Conservation (phyloP, 2,797 vertebrate genomes). For the Ammospiza maritima region DNA sequence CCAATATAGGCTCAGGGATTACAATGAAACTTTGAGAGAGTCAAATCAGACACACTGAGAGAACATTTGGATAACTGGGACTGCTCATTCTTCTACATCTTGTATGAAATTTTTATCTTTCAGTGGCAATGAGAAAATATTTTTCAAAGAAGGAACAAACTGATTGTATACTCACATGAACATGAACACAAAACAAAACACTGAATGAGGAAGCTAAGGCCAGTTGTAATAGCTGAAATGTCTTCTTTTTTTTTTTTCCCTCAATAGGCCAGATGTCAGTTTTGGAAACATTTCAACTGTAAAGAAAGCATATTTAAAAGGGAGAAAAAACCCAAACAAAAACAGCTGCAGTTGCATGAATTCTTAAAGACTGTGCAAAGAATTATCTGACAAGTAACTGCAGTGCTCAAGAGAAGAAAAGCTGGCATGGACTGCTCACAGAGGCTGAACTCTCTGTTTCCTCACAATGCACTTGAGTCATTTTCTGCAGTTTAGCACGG, state of each 20-base stretch:
- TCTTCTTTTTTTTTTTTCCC: not conserved
- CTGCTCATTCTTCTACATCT: not conserved
- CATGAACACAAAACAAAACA: fast-evolving
- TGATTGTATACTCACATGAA: not conserved
- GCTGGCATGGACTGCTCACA: not conserved
- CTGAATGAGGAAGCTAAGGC: not conserved
- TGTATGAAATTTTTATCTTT: not conserved
- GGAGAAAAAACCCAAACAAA: not conserved
- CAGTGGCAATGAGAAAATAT: not conserved
- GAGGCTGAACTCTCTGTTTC: not conserved
- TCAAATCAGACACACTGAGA: fast-evolving
- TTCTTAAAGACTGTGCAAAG: not conserved
- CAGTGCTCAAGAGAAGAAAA: not conserved
- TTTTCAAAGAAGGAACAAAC: not conserved
- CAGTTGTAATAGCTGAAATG: not conserved
- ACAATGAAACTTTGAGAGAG: not conserved
- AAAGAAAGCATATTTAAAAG: not conserved
- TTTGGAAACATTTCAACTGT: not conserved
- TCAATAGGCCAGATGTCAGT: not conserved
- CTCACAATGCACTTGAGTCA: not conserved
- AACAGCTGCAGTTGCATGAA: not conserved
- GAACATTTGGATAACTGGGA: not conserved
- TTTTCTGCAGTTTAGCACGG: not conserved
- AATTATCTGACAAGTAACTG: not conserved
- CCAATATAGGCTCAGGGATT: not conserved